phyloP scores from a whole-genome alignment of 1,140 invertebrate species.

The Heliconius congener region DNA sequence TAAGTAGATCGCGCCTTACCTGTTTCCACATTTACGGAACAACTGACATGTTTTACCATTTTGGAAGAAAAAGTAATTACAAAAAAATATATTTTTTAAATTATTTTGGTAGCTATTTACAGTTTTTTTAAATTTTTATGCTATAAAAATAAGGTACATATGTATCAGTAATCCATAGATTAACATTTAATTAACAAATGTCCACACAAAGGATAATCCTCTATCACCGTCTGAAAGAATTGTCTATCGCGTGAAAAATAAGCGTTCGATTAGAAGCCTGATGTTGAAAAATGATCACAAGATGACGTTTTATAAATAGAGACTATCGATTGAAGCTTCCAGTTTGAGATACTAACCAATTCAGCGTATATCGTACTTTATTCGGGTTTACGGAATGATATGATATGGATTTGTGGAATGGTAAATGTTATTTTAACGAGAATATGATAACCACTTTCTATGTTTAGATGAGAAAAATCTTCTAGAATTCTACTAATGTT shows the following conservation, averaged over 20 bases:
- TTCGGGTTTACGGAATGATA: neutral
- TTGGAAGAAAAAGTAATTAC: neutral
- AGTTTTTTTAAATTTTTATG: too few species aligned
- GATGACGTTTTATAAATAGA: constrained; percentile 39
- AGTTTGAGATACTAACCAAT: constrained; percentile 23
- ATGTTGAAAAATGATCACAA: constrained; percentile 40
- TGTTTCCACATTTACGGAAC: constrained; percentile 18
- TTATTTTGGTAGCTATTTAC: neutral
- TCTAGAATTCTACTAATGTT: neutral
- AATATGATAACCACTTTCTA: neutral
- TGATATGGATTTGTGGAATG: constrained; percentile 3
- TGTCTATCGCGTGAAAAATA: constrained; percentile 41
- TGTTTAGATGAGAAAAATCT: neutral
- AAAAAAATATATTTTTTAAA: neutral
- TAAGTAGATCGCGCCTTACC: constrained; percentile 50
- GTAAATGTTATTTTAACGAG: constrained; percentile 5
- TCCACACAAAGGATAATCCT: neutral
- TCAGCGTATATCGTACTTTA: constrained; percentile 2
- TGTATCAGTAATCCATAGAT: neutral
- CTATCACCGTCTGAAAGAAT: constrained; percentile 12
- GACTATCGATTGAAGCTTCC: constrained; percentile 31
- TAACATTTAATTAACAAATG: neutral
- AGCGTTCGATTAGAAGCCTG: constrained; percentile 37
- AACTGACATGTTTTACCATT: constrained; percentile 3
- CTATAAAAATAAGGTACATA: neutral